Evolutionary conservation across 1,140 invertebrate genomes (phyloP).

Genomic region (Papilio helenus): DNA sequence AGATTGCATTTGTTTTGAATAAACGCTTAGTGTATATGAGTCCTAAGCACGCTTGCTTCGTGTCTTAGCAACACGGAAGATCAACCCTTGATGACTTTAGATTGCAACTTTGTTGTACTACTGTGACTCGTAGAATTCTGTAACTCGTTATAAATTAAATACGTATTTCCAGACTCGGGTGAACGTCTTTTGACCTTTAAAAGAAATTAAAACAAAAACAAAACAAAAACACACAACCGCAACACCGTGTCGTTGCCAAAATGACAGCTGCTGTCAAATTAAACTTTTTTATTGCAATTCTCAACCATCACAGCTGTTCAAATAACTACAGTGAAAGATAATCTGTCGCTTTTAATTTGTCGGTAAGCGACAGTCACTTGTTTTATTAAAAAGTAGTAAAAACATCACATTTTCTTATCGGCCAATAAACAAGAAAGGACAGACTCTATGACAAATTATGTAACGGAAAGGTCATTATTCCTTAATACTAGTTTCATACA

Average conservation of each 20-base stretch:
- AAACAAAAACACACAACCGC: neutral
- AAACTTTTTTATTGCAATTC: constrained; percentile 1
- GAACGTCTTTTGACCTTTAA: neutral
- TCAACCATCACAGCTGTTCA: neutral
- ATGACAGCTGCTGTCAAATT: neutral
- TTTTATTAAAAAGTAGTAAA: neutral
- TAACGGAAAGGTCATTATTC: too few species aligned
- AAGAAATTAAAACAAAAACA: neutral
- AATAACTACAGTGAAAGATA: neutral
- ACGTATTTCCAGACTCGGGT: neutral
- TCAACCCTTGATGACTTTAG: constrained; percentile 19
- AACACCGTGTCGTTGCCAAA: neutral
- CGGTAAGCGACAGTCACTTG: too few species aligned
- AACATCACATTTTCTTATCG: neutral
- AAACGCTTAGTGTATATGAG: neutral
- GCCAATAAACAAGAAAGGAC: too few species aligned
- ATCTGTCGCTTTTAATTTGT: neutral
- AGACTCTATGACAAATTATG: too few species aligned
- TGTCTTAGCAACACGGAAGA: constrained; percentile 34
- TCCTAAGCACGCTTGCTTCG: constrained; percentile 24
- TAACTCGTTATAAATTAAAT: neutral
- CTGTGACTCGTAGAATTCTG: neutral
- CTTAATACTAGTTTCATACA: too few species aligned
- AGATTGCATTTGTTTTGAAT: too few species aligned
- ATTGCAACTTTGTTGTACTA: neutral